Evolutionary conservation across 2,797 vertebrate species (phyloP).

Genomic region (Aselliscus stoliczkanus): DNA sequence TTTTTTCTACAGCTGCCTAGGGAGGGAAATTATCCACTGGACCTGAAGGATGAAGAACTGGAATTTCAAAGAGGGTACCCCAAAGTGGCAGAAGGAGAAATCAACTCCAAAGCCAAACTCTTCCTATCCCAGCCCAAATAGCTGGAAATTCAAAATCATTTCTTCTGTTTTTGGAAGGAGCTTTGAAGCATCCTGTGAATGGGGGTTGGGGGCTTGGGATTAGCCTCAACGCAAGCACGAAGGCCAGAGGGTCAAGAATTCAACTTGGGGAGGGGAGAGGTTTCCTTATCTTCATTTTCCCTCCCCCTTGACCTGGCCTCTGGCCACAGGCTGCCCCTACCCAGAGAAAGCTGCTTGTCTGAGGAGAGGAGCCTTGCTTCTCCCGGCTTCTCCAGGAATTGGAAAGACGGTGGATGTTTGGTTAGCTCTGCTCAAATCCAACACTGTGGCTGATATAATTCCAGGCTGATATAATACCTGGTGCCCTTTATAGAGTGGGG

Average conservation of each 20-base stretch:
- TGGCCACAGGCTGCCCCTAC: accelerated
- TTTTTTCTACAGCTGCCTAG: neutral
- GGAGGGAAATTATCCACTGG: neutral
- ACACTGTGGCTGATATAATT: accelerated
- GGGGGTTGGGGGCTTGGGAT: too few relatives aligned
- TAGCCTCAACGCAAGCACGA: too few relatives aligned
- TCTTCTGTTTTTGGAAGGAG: neutral
- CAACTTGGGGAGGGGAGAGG: accelerated
- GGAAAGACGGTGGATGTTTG: accelerated
- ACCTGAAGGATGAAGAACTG: neutral
- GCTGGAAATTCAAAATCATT: neutral
- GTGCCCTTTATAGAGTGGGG: accelerated
- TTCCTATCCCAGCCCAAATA: neutral
- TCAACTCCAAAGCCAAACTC: neutral
- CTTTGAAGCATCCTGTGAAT: neutral
- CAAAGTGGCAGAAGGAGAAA: accelerated
- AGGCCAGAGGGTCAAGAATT: neutral
- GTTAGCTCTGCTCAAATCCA: neutral
- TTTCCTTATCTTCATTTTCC: neutral
- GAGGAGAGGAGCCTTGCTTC: neutral
- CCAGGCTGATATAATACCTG: accelerated
- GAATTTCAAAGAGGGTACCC: neutral
- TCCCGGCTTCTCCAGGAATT: neutral
- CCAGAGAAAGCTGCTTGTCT: too few relatives aligned
- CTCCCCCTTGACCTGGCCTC: neutral